Evolutionary conservation across 2,797 vertebrate species (phyloP).

Genomic region (Mus caroli): DNA sequence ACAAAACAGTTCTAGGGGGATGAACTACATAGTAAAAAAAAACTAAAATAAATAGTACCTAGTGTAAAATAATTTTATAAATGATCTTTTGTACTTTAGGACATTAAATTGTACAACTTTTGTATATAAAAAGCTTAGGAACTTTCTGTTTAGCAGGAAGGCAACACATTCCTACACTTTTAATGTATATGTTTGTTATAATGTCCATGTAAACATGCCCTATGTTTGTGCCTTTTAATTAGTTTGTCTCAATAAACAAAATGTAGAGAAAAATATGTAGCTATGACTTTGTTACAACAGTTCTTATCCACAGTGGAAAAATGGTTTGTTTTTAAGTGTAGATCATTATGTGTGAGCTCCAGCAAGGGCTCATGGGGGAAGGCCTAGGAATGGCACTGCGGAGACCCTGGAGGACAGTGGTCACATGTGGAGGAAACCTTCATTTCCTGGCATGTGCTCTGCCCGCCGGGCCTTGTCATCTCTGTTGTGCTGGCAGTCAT

Average conservation of each 20-base stretch:
- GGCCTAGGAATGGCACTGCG: conserved; percentile 65
- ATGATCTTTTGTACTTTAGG: conserved; percentile 99
- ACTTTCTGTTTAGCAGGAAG: conserved; percentile 99
- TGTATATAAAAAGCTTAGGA: conserved; percentile 98
- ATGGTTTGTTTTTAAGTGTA: conserved; percentile 82
- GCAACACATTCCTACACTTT: conserved; percentile 99
- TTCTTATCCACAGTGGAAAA: conserved; percentile 85
- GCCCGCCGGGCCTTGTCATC: conserved; percentile 53
- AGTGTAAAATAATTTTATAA: conserved; percentile 99
- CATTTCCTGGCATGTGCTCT: conserved; percentile 63
- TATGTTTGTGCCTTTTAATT: conserved; percentile 99
- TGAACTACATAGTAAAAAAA: conserved; percentile 93
- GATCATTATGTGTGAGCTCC: conserved; percentile 85
- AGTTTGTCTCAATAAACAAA: conserved; percentile 99
- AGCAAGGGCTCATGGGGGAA: conserved; percentile 72
- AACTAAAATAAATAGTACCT: conserved; percentile 92
- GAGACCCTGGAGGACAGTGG: conserved; percentile 68
- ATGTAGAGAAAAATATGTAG: conserved; percentile 92
- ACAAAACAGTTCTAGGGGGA: conserved; percentile 96
- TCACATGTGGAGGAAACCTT: conserved; percentile 72
- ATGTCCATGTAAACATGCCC: conserved; percentile 98
- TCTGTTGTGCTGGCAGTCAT: conserved; percentile 43
- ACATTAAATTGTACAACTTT: conserved; percentile 99
- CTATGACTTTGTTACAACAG: conserved; percentile 90
- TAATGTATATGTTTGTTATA: conserved; percentile 98